Evolutionary conservation across 2,113 vertebrate species (phyloP).

Genomic region (Chlamydotis undulata): DNA sequence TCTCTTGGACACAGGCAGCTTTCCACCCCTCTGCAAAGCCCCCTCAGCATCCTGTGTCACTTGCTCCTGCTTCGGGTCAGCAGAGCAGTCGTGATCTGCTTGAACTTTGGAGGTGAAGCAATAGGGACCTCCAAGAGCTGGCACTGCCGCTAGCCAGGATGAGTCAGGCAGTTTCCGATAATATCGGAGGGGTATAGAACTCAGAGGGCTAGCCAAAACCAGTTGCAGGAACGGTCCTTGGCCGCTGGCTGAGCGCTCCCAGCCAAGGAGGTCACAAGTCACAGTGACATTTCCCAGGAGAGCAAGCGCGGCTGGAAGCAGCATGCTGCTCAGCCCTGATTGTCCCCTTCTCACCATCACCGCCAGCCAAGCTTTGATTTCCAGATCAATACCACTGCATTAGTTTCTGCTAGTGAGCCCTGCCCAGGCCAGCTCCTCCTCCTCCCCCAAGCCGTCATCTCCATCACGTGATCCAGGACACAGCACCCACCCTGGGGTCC

Average conservation of each 20-base stretch:
- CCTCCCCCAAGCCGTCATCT: not conserved
- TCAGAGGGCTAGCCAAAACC: not conserved
- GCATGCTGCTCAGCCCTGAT: not conserved
- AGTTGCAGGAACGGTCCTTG: not conserved
- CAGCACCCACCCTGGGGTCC: not conserved
- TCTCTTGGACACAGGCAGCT: not conserved
- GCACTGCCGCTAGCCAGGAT: not conserved
- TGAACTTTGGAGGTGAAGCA: not conserved
- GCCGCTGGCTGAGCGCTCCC: not conserved
- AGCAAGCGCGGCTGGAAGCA: fast-evolving
- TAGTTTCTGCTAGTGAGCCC: not conserved
- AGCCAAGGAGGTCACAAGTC: conserved; percentile 21
- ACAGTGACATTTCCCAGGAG: not conserved
- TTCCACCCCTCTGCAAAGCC: not conserved
- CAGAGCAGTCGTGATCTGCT: not conserved
- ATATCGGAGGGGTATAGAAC: not conserved
- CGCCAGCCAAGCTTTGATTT: not conserved
- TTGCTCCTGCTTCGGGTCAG: not conserved
- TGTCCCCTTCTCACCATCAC: not conserved
- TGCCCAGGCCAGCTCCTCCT: not conserved
- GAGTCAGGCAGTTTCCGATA: conserved; percentile 14
- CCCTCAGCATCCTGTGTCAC: fast-evolving
- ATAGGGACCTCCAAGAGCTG: not conserved
- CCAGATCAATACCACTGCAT: not conserved
- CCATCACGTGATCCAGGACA: fast-evolving